phyloP scores from a whole-genome alignment of 2,113 vertebrate genomes.

The Passer domesticus region DNA sequence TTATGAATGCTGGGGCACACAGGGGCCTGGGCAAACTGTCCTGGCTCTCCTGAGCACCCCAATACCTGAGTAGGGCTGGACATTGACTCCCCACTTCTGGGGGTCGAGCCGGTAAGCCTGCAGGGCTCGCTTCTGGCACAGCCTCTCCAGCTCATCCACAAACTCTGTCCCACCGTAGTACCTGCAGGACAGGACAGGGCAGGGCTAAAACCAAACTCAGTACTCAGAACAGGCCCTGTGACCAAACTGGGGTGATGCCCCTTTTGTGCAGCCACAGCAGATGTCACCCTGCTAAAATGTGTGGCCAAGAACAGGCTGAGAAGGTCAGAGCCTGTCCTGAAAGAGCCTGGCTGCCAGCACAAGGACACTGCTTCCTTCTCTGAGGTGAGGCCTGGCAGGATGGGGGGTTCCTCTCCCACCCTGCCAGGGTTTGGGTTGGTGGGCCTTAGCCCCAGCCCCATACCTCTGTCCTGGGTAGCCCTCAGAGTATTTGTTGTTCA shows the following conservation, averaged over 20 bases:
- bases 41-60: background rate
- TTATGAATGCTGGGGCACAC: fast-evolving
- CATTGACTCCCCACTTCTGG: constrained; percentile 91
- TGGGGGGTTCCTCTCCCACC: background rate
- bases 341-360: background rate
- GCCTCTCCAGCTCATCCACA: constrained; percentile 90
- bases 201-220: background rate
- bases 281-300: fast-evolving
- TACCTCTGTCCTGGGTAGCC: constrained; percentile 97
- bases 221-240: fast-evolving
- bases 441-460: background rate
- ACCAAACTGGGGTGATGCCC: background rate
- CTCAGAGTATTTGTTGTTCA: constrained; percentile 99
- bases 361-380: background rate
- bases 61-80: constrained; percentile 96
- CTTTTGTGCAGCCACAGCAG: background rate
- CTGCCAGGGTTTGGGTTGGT: background rate
- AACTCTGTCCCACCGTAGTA: constrained; percentile 93
- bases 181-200: constrained; percentile 52
- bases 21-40: fast-evolving
- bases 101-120: constrained; percentile 84
- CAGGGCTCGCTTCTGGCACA: constrained; percentile 92
- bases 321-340: background rate
- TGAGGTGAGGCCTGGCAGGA: background rate
- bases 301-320: background rate